Conservation (phyloP, 2,113 vertebrate species). For the Hiodon alosoides region DNA sequence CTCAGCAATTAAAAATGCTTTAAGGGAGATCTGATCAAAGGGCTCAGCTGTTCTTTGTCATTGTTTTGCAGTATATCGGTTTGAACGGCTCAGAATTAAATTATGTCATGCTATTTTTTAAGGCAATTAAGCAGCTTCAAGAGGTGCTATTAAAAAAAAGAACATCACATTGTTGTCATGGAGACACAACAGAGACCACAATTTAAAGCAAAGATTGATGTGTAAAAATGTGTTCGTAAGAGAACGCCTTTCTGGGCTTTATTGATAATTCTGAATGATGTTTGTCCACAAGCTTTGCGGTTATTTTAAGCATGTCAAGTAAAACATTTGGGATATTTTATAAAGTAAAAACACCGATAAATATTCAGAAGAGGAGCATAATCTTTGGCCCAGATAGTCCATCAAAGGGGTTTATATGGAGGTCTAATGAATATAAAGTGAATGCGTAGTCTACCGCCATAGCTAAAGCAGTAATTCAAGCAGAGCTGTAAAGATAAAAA, state of each 20-base stretch:
- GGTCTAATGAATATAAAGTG: constrained; percentile 35
- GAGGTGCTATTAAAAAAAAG: constrained; percentile 5
- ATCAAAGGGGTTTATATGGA: constrained; percentile 1
- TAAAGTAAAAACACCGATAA: constrained; percentile 11
- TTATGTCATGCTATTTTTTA: constrained; percentile 9
- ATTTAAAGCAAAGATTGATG: constrained; percentile 20
- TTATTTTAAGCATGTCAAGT: constrained; percentile 5
- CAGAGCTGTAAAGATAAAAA: neutral
- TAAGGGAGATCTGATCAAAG: neutral
- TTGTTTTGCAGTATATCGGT: neutral
- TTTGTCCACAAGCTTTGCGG: neutral
- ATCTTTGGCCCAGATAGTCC: neutral
- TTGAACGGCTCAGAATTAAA: neutral
- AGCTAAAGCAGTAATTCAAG: constrained; percentile 1
- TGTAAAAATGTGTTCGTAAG: constrained; percentile 13
- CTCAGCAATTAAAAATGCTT: constrained; percentile 12
- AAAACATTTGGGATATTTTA: neutral
- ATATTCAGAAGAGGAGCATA: neutral
- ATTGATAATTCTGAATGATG: constrained; percentile 1
- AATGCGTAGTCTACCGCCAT: constrained; percentile 23
- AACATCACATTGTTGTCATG: constrained; percentile 21
- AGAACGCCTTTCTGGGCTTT: neutral
- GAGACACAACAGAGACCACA: constrained; percentile 16
- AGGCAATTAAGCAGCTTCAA: constrained; percentile 16
- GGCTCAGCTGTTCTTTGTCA: neutral